Base-by-base conservation (phyloP, 2,797 vertebrate species). In the Eulemur rubriventer region DNA sequence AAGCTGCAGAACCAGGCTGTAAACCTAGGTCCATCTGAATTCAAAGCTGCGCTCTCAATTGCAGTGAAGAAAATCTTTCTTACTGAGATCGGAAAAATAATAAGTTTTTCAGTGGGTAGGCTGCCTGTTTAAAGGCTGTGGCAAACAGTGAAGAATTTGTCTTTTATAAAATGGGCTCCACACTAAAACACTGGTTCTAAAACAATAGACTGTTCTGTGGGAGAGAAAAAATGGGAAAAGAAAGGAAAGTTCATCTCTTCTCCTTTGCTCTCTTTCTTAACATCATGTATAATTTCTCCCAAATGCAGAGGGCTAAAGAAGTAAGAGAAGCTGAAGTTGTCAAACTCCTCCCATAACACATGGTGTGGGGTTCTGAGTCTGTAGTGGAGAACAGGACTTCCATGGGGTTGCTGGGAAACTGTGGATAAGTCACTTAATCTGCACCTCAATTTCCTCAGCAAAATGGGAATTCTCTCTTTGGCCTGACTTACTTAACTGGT, bases 31-130 rank as follows among this genome's bases (percentile, higher is more conserved):
- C 2, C 38, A 65, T 61, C 30, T 52, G 89, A 82, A 80, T 72
- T 93, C 79, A 93, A 93, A 96, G 55, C 50, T 72, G 30, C 33
- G 6, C 52, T 94, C 79, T 91, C 33, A 38, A 4, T 88, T 61
- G 30, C 75, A 91, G 24, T 41, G 55, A 16, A 35, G 33, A 88
- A n/a, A 8, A 57, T n/a, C 22, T 30, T 93, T 92, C 38, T 81
- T 95, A 55, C 9, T 43, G 1, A 38, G 48, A 85, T 78, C 52
- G 28, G 65, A 79, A 78, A 89, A 93, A n/a, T 33, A 86, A 17
- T 63, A 52, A 7, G 43, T 16, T 83, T 90, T 91, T 95, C 80
- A 84, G 24, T 85, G 48, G 41, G 14, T 50, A 55, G 14, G 6
- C 24, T 92, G 26, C 30, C 73, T 85, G 4, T 91, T 89, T 82